Evolutionary conservation across 2,113 vertebrate species (phyloP).

Genomic region (Halichoerus grypus): DNA sequence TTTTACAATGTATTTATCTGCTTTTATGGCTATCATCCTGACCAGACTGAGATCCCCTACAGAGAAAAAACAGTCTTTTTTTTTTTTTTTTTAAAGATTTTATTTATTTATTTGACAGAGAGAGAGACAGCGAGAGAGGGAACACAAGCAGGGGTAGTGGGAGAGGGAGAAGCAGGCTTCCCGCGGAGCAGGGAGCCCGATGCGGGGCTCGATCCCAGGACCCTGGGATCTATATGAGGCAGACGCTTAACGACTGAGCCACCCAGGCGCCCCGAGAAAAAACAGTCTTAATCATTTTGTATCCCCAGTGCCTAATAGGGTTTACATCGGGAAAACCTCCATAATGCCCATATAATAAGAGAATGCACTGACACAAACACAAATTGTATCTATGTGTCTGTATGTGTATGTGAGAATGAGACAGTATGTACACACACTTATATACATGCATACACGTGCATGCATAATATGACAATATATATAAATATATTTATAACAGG

Average conservation of each 20-base stretch:
- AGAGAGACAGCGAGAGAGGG: no score
- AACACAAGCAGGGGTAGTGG: no score
- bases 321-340: neutral
- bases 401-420: neutral
- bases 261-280: neutral
- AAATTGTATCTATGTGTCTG: neutral
- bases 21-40: slow-evolving; percentile 10
- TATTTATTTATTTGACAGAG: no score
- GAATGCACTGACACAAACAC: neutral
- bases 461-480: neutral
- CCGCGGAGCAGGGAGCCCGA: no score
- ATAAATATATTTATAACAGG: neutral
- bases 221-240: no score
- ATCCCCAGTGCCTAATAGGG: neutral
- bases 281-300: neutral
- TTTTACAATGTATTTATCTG: neutral
- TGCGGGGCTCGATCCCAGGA: no score
- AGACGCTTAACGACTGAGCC: no score
- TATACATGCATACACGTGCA: neutral
- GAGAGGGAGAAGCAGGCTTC: no score
- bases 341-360: neutral
- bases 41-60: neutral
- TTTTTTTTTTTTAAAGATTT: no score
- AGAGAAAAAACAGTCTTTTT: neutral
- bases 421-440: neutral